phyloP scores from a whole-genome alignment of 2,113 vertebrate species.

The Neotoma lepida region DNA sequence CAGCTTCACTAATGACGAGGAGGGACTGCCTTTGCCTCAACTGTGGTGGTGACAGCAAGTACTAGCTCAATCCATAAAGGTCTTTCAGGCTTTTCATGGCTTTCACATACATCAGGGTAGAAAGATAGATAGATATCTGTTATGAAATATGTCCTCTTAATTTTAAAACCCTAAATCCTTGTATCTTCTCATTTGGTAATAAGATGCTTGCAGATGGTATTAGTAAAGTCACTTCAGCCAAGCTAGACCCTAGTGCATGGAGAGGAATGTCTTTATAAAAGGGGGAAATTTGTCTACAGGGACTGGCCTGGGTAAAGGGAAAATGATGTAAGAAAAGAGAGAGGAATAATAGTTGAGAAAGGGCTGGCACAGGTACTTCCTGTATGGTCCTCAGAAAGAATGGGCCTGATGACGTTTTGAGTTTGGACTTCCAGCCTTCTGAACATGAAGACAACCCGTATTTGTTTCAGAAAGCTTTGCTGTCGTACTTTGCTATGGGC shows the following conservation, averaged over 20 bases:
- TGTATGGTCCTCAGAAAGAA: not conserved
- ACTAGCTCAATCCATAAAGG: not conserved
- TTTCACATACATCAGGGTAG: too few species aligned
- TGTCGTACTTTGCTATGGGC: not conserved
- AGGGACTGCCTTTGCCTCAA: not conserved
- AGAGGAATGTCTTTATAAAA: not conserved
- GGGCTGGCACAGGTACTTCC: not conserved
- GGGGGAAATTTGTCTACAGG: not conserved
- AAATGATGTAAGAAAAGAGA: not conserved
- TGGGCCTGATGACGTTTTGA: not conserved
- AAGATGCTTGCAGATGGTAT: not conserved
- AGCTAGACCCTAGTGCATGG: not conserved
- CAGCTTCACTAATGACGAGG: not conserved
- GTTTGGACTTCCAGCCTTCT: not conserved
- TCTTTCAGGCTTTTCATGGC: too few species aligned
- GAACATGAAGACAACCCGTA: too few species aligned
- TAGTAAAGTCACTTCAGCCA: not conserved
- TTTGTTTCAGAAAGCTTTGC: too few species aligned
- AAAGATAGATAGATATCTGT: not conserved
- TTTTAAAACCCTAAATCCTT: not conserved
- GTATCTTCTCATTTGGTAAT: not conserved
- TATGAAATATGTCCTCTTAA: not conserved
- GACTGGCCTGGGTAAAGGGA: not conserved
- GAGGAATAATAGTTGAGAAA: not conserved
- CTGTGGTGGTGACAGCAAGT: not conserved